A percentile compares a stretch with the other conserved stretches of the same genome.
Evolutionary conservation across 2,113 vertebrate species (phyloP).

Genomic region (Thamnaconus septentrionalis): DNA sequence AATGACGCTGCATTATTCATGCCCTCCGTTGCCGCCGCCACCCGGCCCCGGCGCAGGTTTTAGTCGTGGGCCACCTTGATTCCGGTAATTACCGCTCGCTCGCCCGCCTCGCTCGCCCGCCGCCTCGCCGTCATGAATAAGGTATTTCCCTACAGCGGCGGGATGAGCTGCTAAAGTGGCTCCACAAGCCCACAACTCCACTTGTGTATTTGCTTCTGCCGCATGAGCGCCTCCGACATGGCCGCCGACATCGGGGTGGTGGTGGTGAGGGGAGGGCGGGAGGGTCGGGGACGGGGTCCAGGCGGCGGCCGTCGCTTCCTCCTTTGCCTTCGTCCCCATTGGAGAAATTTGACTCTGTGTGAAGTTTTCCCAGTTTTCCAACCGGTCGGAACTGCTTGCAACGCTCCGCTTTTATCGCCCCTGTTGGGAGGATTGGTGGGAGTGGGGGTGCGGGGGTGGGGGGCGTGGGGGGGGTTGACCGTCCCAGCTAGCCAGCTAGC

Average conservation of each 20-base stretch:
- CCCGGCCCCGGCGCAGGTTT: slow-evolving; percentile 99
- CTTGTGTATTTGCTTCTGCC: slow-evolving; percentile 92
- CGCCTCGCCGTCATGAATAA: slow-evolving; percentile 99
- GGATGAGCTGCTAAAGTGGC: slow-evolving; percentile 99
- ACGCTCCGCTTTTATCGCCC: no score
- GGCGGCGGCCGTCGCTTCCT: slow-evolving; percentile 82
- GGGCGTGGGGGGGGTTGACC: no score
- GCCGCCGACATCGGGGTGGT: slow-evolving; percentile 91
- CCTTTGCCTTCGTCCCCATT: no score
- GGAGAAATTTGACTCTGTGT: not conserved
- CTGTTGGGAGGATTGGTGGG: no score
- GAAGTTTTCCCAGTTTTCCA: not conserved
- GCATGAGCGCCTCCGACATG: slow-evolving; percentile 92
- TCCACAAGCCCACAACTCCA: slow-evolving; percentile 95
- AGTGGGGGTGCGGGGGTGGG: no score
- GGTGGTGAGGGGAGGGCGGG: slow-evolving; percentile 80
- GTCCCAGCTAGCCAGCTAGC: no score
- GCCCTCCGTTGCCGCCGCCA: no score
- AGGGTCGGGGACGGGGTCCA: slow-evolving; percentile 81
- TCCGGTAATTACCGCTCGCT: slow-evolving; percentile 99
- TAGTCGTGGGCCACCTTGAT: slow-evolving; percentile 99
- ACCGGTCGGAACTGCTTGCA: no score
- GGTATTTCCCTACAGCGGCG: slow-evolving; percentile 99
- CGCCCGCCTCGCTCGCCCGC: slow-evolving; percentile 85
- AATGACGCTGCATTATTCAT: slow-evolving; percentile 99